phyloP scores from a whole-genome alignment of 1,140 invertebrate genomes.

The Leucophenga varia region DNA sequence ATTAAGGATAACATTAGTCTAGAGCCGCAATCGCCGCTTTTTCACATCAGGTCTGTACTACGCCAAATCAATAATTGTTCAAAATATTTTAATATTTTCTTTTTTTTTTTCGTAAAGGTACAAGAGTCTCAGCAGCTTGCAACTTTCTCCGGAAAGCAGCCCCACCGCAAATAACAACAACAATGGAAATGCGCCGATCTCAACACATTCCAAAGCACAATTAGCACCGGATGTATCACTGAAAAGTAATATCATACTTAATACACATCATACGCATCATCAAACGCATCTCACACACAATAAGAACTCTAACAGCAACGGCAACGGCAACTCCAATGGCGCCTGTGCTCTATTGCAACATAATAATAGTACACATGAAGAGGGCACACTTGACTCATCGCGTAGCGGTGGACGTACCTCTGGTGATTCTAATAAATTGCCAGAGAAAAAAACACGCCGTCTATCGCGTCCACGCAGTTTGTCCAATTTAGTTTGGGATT shows the following conservation, averaged over 20 bases:
- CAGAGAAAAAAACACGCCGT: slow-evolving; percentile 76
- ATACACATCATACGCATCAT: slow-evolving; percentile 23
- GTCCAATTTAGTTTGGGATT: slow-evolving; percentile 84
- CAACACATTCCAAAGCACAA: slow-evolving; percentile 45
- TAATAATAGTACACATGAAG: slow-evolving; percentile 50
- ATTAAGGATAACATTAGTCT: slow-evolving; percentile 21
- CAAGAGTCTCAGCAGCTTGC: slow-evolving; percentile 54
- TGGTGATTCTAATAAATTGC: slow-evolving; percentile 77
- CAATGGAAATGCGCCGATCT: slow-evolving; percentile 43
- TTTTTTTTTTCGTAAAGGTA: slow-evolving; percentile 32
- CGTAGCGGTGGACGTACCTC: slow-evolving; percentile 83
- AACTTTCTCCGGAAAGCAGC: slow-evolving; percentile 42
- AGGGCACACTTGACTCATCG: slow-evolving; percentile 83
- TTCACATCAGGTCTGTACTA: slow-evolving; percentile 50
- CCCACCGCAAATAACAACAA: too few species aligned
- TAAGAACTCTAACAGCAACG: slow-evolving; percentile 42
- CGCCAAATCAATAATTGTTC: neutral
- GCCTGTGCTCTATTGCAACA: slow-evolving; percentile 8
- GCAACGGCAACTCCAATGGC: slow-evolving; percentile 3
- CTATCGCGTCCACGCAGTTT: slow-evolving; percentile 77
- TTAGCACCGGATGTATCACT: slow-evolving; percentile 38
- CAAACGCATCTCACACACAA: slow-evolving; percentile 29
- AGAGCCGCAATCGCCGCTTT: slow-evolving; percentile 54
- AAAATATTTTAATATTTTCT: neutral
- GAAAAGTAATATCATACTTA: slow-evolving; percentile 47